Percentiles rank a stretch among this genome's conserved stretches.
Conservation (phyloP, 64 coral and sea anemone genomes). For the Montipora sp. region DNA sequence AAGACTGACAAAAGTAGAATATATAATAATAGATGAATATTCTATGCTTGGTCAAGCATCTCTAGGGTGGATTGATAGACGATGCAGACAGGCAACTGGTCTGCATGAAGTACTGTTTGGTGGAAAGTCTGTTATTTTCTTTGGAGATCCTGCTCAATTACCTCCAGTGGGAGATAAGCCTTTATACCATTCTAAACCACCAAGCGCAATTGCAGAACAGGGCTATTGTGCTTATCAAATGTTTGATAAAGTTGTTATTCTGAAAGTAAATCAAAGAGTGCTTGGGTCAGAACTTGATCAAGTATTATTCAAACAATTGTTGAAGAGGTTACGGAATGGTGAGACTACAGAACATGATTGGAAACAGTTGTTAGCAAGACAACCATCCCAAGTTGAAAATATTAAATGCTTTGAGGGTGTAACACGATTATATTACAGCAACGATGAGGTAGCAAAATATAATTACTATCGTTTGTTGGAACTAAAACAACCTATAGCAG, state of each 20-base stretch:
- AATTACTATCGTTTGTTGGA: not conserved
- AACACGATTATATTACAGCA: not conserved
- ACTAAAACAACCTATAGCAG: not conserved
- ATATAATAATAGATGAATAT: constrained; percentile 10
- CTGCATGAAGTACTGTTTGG: too few relatives aligned
- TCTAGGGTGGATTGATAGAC: constrained; percentile 57
- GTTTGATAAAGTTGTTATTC: not conserved
- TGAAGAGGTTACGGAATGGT: not conserved
- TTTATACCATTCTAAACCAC: constrained; percentile 23
- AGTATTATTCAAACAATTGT: not conserved
- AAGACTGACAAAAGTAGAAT: too few relatives aligned
- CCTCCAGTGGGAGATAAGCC: too few relatives aligned
- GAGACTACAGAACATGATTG: not conserved
- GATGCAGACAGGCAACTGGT: too few relatives aligned
- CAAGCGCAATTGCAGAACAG: too few relatives aligned
- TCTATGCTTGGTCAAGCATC: constrained; percentile 56
- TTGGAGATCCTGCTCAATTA: constrained; percentile 12
- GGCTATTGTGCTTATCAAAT: too few relatives aligned
- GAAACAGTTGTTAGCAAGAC: not conserved
- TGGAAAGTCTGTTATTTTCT: constrained; percentile 44
- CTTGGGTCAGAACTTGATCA: not conserved
- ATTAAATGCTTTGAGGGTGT: not conserved
- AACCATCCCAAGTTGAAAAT: not conserved
- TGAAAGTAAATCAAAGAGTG: not conserved
- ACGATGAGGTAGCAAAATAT: not conserved